A percentile compares a stretch with the other conserved stretches of the same genome.
Conservation (phyloP, 2,888 invertebrate species). For the Standfussiana lucernea region DNA sequence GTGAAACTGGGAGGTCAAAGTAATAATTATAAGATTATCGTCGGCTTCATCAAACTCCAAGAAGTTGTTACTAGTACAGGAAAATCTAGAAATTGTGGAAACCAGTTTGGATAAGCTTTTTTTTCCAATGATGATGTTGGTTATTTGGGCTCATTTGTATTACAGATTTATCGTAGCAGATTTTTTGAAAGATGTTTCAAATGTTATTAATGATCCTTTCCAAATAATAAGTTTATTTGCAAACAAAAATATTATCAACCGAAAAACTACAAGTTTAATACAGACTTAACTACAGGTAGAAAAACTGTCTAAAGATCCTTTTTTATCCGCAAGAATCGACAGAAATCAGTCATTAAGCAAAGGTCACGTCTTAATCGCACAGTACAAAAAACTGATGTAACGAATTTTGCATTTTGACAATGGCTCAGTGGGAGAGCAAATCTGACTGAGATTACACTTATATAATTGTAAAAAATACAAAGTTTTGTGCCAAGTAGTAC, state of each 20-base stretch:
- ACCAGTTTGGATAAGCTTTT: constrained; percentile 9
- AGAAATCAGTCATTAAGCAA: constrained; percentile 67
- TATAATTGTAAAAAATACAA: constrained; percentile 8
- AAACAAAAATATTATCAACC: neutral
- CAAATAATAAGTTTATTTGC: neutral
- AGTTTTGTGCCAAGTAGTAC: neutral
- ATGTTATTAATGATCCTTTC: neutral
- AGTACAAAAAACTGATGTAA: constrained; percentile 61
- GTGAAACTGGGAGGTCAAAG: constrained; percentile 49
- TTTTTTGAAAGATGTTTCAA: constrained; percentile 1
- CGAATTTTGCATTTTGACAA: constrained; percentile 48
- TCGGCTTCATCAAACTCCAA: constrained; percentile 44
- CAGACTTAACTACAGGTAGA: constrained; percentile 18
- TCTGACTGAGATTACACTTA: constrained; percentile 19
- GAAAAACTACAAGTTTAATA: constrained; percentile 21
- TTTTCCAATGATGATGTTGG: neutral
- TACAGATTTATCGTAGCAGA: neutral
- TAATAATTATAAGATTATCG: constrained; percentile 54
- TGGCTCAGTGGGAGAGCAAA: constrained; percentile 24
- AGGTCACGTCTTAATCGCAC: constrained; percentile 64
- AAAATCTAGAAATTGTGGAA: constrained; percentile 45
- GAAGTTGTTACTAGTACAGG: constrained; percentile 37
- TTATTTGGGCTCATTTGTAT: neutral
- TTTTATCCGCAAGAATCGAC: constrained; percentile 49
- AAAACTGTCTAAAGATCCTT: constrained; percentile 52